A percentile compares a stretch with the other conserved stretches of the same genome.
phyloP scores from a whole-genome alignment of 2,113 vertebrate genomes.

The Circaetus gallicus region DNA sequence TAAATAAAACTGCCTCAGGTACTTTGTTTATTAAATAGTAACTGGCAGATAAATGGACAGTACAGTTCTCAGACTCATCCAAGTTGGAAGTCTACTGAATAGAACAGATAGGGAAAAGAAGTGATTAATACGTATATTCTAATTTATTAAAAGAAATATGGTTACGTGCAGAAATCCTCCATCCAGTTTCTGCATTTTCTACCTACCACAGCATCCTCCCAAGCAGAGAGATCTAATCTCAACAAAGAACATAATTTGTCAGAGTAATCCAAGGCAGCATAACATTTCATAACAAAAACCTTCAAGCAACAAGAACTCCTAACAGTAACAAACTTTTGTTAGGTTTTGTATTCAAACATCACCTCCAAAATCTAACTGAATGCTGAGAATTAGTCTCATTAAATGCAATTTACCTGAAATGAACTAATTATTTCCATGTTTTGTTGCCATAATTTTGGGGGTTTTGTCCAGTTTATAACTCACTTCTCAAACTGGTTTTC shows the following conservation, averaged over 20 bases:
- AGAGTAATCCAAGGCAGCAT: not conserved
- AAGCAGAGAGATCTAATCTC: conserved; percentile 36
- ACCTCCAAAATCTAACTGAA: not conserved
- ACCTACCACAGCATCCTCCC: not conserved
- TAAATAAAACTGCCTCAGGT: not conserved
- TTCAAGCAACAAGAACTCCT: conserved; percentile 24
- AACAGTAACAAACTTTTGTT: not conserved
- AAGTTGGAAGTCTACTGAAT: conserved; percentile 43
- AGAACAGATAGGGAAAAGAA: conserved; percentile 2
- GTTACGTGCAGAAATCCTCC: conserved; percentile 29
- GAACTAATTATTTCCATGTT: not conserved
- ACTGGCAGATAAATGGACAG: not conserved
- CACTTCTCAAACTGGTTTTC: not conserved
- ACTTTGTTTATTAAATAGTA: conserved; percentile 38
- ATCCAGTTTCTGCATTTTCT: conserved; percentile 30
- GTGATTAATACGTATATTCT: conserved; percentile 34
- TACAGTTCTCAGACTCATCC: not conserved
- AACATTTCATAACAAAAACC: conserved; percentile 11
- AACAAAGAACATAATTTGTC: conserved; percentile 26
- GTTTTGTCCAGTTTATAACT: not conserved
- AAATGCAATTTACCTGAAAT: not conserved
- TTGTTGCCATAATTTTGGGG: not conserved
- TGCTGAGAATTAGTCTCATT: not conserved
- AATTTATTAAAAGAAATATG: conserved; percentile 50
- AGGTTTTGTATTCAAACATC: not conserved